These are phyloP conservation scores for Tinamus guttatus DNA, from an alignment of 2,113 vertebrate genomes.

Conservation along the genomic window DNA sequence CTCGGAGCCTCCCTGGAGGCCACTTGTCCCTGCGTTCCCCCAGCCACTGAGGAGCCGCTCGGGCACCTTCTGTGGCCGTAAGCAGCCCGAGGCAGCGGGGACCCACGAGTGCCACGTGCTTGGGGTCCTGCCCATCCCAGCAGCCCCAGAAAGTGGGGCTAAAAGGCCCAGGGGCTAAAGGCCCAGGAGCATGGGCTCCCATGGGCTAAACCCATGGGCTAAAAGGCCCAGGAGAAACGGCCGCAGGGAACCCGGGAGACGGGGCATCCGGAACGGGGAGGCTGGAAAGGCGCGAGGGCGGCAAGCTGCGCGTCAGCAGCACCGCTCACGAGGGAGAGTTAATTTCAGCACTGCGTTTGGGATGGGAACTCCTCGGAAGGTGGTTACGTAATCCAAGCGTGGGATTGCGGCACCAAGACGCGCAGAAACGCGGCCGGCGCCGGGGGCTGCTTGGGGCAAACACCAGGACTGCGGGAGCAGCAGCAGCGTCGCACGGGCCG, in stretches of 20 bases:
- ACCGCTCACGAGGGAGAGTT: not conserved
- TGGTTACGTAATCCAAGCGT: not conserved
- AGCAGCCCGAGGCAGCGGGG: not conserved
- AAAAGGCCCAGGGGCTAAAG: not conserved
- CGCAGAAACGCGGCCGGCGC: fast-evolving
- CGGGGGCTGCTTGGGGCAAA: not conserved
- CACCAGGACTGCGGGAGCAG: not conserved
- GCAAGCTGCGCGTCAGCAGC: not conserved
- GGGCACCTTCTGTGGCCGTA: not conserved
- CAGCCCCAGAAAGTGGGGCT: not conserved
- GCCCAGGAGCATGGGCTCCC: no score
- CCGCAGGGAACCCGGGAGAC: not conserved
- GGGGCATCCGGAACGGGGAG: no score
- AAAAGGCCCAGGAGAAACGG: not conserved
- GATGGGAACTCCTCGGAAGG: not conserved
- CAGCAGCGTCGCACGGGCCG: no score
- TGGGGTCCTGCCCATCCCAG: not conserved
- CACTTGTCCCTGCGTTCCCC: no score
- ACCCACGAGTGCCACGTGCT: not conserved
- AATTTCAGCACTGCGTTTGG: not conserved
- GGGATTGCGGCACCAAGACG: not conserved
- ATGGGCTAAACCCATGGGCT: no score
- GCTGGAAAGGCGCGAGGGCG: not conserved
- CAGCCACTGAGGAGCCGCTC: not conserved
- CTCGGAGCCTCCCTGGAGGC: no score